Evolutionary conservation across 2,113 vertebrate species (phyloP).

Genomic region (Neodontobutis hainanensis): DNA sequence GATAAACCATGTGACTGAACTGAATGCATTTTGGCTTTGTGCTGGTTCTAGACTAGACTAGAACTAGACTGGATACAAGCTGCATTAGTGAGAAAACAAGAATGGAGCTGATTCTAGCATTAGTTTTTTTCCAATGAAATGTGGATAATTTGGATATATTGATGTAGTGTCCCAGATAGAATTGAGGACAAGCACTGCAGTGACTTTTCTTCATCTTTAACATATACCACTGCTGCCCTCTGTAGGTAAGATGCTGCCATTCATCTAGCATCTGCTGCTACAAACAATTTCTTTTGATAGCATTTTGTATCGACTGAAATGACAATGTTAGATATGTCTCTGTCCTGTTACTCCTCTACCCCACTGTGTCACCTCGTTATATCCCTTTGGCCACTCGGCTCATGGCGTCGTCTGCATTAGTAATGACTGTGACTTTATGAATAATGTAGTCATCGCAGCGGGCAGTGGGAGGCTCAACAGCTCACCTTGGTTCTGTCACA

Average conservation of each 20-base stretch:
- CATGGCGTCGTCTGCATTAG: conserved; percentile 54
- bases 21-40: too few species aligned
- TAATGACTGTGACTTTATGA: conserved; percentile 47
- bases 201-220: not conserved
- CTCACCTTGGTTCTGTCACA: conserved; percentile 48
- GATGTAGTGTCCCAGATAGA: not conserved
- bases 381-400: conserved; percentile 46
- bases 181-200: not conserved
- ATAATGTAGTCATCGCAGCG: conserved; percentile 50
- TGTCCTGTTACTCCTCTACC: conserved; percentile 19
- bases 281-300: not conserved
- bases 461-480: conserved; percentile 32
- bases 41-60: too few species aligned
- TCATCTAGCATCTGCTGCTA: not conserved
- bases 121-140: not conserved
- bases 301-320: not conserved
- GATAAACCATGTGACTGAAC: too few species aligned
- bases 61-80: too few species aligned
- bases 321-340: conserved; percentile 11
- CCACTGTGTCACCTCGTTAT: conserved; percentile 45
- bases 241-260: conserved; percentile 34
- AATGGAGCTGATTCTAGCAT: too few species aligned
- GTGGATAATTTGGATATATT: not conserved
- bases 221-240: conserved; percentile 53
- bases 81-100: too few species aligned